Evolutionary conservation across 23 tunicate species (phyloP), one percentile per base, ranked within the genome.

Genomic region (Trididemnum nubilum): DNA sequence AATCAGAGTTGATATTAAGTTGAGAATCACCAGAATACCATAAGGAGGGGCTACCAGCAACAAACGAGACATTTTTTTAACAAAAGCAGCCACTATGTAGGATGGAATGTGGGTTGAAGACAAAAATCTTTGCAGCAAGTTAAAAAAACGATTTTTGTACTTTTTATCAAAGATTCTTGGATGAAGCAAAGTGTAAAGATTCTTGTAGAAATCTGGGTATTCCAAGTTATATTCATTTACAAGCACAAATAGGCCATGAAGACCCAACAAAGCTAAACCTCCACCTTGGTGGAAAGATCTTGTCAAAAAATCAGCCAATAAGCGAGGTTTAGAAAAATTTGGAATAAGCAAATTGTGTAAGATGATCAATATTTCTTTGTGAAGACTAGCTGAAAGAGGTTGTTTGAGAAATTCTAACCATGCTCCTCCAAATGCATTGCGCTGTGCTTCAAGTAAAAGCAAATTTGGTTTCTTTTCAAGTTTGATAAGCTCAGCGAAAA

Each of bases 151-250:
- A 35, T 83, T 57, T 67, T 80, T 82, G 71, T 93, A 93, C 36
- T 76, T 80, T 36, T 80, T 86, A 1, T 87, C 85, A 84, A 93
- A 93, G 18, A 93, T 83, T 74, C 98, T 72, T 33, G 98, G 98
- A 65, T 93, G 98, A 26, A 93, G 71, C 83, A 84, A 66, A n/a
- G 79, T 64, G 52, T 93, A 93, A 0, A 93, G 82, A 57, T 84
- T 91, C 24, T 49, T 80, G 78, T 83, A 93, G 40, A 93, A 93
- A 31, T 93, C 84, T 1, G 92, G 93, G 66, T 85, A 84, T 57
- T 93, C 89, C 36, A 93, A 50, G 67, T 93, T 93, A 52, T 93
- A 86, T 23, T 93, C 79, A 60, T 67, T 64, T 88, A 93, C 83
- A 26, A 93, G 73, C 26, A 84, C 79, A 69, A 93, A 93, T 4